Conservation (phyloP, 2,113 vertebrate species). For the Protobothrops flavoviridis region DNA sequence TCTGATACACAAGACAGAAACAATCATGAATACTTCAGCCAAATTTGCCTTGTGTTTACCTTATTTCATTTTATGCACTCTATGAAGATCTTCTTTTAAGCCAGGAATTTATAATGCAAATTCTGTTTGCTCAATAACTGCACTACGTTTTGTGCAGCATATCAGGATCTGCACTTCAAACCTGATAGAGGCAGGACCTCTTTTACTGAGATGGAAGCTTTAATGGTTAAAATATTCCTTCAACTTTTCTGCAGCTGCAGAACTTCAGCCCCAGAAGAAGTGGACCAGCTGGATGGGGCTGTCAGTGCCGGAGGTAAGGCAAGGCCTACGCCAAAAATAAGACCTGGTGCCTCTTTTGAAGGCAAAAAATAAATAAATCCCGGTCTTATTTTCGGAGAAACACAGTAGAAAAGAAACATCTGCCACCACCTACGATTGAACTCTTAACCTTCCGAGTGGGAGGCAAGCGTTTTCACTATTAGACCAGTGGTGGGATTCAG, state of each 20-base stretch:
- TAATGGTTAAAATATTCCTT: not conserved
- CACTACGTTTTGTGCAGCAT: not conserved
- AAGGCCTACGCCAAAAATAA: too few species aligned
- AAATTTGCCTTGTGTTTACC: constrained; percentile 47
- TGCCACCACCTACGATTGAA: too few species aligned
- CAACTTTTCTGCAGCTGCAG: not conserved
- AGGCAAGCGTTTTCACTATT: too few species aligned
- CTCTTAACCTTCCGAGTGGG: too few species aligned
- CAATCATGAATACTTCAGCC: constrained; percentile 55
- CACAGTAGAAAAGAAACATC: too few species aligned
- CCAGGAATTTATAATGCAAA: not conserved
- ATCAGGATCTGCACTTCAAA: not conserved
- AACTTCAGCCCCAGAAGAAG: too few species aligned
- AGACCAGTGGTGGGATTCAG: too few species aligned
- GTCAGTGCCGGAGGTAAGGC: too few species aligned
- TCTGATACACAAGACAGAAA: constrained; percentile 56
- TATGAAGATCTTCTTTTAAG: not conserved
- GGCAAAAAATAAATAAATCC: too few species aligned
- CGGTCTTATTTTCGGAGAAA: too few species aligned
- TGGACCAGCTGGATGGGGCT: too few species aligned
- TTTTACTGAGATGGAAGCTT: not conserved
- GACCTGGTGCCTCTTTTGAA: too few species aligned
- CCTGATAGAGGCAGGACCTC: not conserved
- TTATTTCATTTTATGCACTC: constrained; percentile 27
- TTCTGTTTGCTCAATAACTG: not conserved